Evolutionary conservation across 2,113 vertebrate species (phyloP), one percentile per base, ranked within the genome.

Genomic region (Rhinopomastus cyanomelas): DNA sequence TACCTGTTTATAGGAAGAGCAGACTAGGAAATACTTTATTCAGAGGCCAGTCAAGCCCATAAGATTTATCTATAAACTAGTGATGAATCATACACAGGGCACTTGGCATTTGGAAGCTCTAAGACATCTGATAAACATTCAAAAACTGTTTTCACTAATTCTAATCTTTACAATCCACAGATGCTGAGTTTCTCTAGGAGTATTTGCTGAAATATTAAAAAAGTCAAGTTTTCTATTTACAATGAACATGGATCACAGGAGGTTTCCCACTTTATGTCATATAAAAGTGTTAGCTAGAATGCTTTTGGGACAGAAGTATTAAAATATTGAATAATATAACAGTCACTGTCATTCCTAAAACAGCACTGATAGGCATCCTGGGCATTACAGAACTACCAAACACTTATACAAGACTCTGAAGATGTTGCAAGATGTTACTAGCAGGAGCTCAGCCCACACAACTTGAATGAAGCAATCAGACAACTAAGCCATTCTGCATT

Each of bases 111-210:
- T 68, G n/a, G 5, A 81, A 91, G 68, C 79, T 68, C 25, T 68
- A 88, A 95, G 72, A 64, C n/a, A 66, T 39, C 34, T 44, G 21
- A 80, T 68, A 57, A 4, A 53, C 66, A 81, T 87, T 75, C 87
- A 88, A 69, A 88, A 89, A 92, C 81, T 0, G 85, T 75, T 93
- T 89, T 16, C 61, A 71, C 49, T 72, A 83, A 80, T 89, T 86
- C 51, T 69, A 49, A 72, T 62, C 68, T 92, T 84, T 78, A 94
- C 57, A 88, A 79, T 76, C 66, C 80, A 92, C 88, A 91, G 66
- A 81, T 86, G 77, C 27, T 46, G 61, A 64, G 88, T 91, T 89
- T 83, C 46, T 78, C 59, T 34, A 79, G 42, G 77, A 88, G 69
- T 90, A 88, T 76, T 92, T 90, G 59, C 78, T 75, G 67, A 92